A percentile compares a stretch with the other conserved stretches of the same genome.
phyloP scores from a whole-genome alignment of 2,888 invertebrate species.

The Patella caerulea region DNA sequence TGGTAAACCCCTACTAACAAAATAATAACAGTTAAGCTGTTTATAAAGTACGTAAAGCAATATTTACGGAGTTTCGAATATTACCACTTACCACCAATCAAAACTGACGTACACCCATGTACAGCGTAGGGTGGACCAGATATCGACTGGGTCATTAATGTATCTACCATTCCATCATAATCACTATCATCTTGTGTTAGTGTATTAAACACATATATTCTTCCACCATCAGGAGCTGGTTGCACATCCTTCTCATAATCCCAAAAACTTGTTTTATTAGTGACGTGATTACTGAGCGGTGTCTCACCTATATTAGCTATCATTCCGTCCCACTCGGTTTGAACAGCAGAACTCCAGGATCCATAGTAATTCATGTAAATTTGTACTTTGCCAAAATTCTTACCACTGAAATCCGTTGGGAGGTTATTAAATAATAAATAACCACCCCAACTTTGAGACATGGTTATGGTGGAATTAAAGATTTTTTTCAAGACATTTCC shows the following conservation, averaged over 20 bases:
- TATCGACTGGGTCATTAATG: background rate
- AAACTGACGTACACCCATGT: background rate
- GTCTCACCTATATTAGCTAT: background rate
- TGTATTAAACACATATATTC: background rate
- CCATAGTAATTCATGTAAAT: background rate
- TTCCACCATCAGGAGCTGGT: background rate
- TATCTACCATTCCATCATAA: background rate
- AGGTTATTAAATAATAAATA: background rate
- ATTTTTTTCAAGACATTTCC: background rate
- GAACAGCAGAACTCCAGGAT: background rate
- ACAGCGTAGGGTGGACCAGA: background rate
- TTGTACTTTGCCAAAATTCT: background rate
- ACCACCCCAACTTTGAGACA: slow-evolving; percentile 8
- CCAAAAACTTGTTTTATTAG: slow-evolving; percentile 8
- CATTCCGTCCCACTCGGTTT: background rate
- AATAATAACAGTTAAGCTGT: too few species aligned
- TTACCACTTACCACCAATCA: background rate
- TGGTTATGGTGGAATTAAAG: background rate
- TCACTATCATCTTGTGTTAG: background rate
- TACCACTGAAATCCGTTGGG: background rate
- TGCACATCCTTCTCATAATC: slow-evolving; percentile 7
- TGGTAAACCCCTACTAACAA: too few species aligned
- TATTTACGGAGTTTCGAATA: too few species aligned
- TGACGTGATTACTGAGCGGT: background rate
- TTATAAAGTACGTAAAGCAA: too few species aligned